Percentiles rank a stretch among this genome's conserved stretches.
These are phyloP conservation scores for Poecilia velifera DNA, from an alignment of 2,797 vertebrate species.

Conservation along the genomic window DNA sequence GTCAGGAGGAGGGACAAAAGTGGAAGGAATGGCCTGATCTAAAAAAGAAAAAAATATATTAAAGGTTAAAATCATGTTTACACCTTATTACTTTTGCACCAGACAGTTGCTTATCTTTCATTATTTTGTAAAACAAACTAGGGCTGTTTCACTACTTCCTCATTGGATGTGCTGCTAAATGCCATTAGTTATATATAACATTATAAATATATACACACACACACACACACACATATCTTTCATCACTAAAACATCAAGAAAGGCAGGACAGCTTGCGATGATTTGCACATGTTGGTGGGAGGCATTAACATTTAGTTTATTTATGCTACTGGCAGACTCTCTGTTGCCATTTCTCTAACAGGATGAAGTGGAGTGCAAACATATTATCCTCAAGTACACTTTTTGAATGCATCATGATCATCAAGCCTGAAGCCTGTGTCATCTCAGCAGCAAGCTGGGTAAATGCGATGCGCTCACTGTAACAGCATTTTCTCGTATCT, in stretches of 20 bases:
- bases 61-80: not conserved
- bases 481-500: constrained; percentile 26
- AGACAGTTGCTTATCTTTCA: not conserved
- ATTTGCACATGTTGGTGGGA: constrained; percentile 1
- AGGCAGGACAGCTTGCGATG: not conserved
- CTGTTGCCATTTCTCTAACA: not conserved
- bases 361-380: not conserved
- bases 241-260: not conserved
- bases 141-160: not conserved
- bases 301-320: not conserved
- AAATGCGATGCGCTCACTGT: constrained; percentile 9
- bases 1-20: not conserved
- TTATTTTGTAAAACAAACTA: not conserved
- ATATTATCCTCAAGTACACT: not conserved
- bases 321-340: not conserved
- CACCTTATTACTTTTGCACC: not conserved
- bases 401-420: not conserved
- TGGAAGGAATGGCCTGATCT: not conserved
- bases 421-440: not conserved
- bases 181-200: not conserved
- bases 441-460: constrained; percentile 2
- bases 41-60: not conserved
- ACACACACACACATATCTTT: not conserved
- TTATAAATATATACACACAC: too few species aligned
- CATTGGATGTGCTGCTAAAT: not conserved